Evolutionary conservation across 35 echinoderm and acorn worm species (phyloP).

Genomic region (Eucidaris tribuloides): DNA sequence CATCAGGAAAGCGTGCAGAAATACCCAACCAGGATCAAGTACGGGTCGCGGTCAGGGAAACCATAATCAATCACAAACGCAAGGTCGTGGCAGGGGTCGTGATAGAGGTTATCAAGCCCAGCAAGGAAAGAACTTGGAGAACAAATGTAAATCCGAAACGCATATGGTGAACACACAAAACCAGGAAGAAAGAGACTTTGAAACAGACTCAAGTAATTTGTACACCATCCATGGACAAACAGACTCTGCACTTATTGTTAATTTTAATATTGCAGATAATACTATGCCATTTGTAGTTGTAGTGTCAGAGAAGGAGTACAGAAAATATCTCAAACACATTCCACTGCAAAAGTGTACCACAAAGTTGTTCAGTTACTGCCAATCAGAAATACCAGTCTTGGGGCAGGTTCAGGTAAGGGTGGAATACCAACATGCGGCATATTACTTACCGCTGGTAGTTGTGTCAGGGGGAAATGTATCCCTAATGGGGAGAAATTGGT

Average conservation of each 20-base stretch:
- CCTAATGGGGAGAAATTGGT: conserved; percentile 42
- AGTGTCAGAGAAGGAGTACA: conserved; percentile 11
- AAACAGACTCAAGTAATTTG: background rate
- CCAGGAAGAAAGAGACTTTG: conserved; percentile 5
- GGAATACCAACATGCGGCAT: background rate
- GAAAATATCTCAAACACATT: conserved; percentile 2
- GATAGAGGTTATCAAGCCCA: background rate
- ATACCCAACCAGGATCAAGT: too few relatives aligned
- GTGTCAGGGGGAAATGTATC: conserved; percentile 28
- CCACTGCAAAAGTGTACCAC: conserved; percentile 10
- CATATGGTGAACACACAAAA: background rate
- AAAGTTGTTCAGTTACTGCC: conserved; percentile 11
- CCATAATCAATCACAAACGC: too few relatives aligned
- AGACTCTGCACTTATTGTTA: background rate
- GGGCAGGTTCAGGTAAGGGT: conserved; percentile 33
- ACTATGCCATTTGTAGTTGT: conserved; percentile 23
- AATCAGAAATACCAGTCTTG: background rate
- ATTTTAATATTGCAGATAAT: background rate
- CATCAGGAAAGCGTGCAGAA: too few relatives aligned
- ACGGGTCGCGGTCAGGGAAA: too few relatives aligned
- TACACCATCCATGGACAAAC: background rate
- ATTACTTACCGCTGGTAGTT: conserved; percentile 28
- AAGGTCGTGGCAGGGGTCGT: too few relatives aligned
- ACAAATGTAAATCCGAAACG: background rate
- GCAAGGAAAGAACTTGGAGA: background rate